A percentile compares a stretch with the other conserved stretches of the same genome.
phyloP scores from a whole-genome alignment of 1,140 invertebrate species.

The Anthonomus grandis region DNA sequence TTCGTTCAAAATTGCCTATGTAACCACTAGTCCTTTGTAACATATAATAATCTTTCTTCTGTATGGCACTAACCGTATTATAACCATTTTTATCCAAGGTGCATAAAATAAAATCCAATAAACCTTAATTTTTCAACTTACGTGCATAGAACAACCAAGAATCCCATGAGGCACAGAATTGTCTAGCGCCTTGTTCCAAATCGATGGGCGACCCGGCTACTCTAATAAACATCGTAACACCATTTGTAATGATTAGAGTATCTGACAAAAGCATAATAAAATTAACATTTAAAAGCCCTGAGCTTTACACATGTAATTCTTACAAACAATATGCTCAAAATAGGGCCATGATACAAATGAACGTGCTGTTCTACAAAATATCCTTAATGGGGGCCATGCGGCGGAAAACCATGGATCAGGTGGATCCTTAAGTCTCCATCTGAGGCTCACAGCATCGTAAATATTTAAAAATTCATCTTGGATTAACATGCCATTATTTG shows the following conservation, averaged over 20 bases:
- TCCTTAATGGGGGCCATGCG: constrained; percentile 59
- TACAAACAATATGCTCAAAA: constrained; percentile 72
- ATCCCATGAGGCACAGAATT: constrained; percentile 71
- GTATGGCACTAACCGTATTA: no score
- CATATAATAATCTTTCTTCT: no score
- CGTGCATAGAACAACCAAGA: constrained; percentile 66
- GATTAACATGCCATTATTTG: constrained; percentile 61
- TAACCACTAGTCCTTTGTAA: no score
- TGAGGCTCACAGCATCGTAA: constrained; percentile 70
- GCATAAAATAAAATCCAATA: no score
- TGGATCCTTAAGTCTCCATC: constrained; percentile 69
- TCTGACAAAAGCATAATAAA: constrained; percentile 52
- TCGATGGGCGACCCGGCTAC: constrained; percentile 51
- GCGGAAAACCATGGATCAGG: constrained; percentile 69
- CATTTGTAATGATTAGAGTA: constrained; percentile 64
- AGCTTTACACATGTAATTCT: constrained; percentile 41
- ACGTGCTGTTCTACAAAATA: constrained; percentile 60
- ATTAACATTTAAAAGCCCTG: neutral
- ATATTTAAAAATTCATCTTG: constrained; percentile 75
- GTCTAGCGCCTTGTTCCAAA: constrained; percentile 57
- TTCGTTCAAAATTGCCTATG: no score
- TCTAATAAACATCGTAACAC: constrained; percentile 64
- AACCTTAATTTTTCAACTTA: no score
- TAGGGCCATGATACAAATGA: constrained; percentile 65
- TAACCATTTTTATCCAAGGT: no score